Evolutionary conservation across 2,797 vertebrate species (phyloP), one percentile per base, ranked within the genome.

Genomic region (Ambastaia sidthimunki): DNA sequence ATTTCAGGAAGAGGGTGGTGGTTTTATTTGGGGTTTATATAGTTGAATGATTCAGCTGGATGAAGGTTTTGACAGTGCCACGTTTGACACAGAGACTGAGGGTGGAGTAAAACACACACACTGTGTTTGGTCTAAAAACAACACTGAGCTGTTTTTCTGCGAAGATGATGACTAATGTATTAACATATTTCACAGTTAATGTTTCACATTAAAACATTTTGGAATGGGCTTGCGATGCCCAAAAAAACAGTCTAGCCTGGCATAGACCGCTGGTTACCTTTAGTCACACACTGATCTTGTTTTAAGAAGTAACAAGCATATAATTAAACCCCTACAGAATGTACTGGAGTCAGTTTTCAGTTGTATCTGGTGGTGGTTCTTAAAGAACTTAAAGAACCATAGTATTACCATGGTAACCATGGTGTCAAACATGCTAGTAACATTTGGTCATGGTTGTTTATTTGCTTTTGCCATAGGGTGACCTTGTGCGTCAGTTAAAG

Each of bases 401-500:
- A n/a, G 4, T 52, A 52, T 52, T 18, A 18, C 48, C 48, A 16
- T 52, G 48, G 4, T 16, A 52, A 3, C 13, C n/a, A n/a, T n/a
- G n/a, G 15, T 52, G 48, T 52, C 13, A 15, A 52, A 52, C 16
- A 4, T 52, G 3, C 11, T 59, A 6, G 16, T 6, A 44, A 10
- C 41, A 44, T 16, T 31, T 28, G 10, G 41, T 44, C 4, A 0
- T 23, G 50, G 70, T 11, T 74, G 37, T 63, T 44, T 67, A 74
- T 83, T 41, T 21, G 2, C 6, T 23, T 7, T 37, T 18, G 18
- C 54, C 44, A 10, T 54, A 99, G 98, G 98, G 98, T 75, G 97
- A 99, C 12, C 86, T 97, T 65, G 97, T 99, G 65, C 95, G 96
- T 50, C 94, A 96, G 16, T 89, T 99, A 90, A 99, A 99, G 83